phyloP scores from a whole-genome alignment of 1,140 invertebrate species.

The Bombyx mandarina region DNA sequence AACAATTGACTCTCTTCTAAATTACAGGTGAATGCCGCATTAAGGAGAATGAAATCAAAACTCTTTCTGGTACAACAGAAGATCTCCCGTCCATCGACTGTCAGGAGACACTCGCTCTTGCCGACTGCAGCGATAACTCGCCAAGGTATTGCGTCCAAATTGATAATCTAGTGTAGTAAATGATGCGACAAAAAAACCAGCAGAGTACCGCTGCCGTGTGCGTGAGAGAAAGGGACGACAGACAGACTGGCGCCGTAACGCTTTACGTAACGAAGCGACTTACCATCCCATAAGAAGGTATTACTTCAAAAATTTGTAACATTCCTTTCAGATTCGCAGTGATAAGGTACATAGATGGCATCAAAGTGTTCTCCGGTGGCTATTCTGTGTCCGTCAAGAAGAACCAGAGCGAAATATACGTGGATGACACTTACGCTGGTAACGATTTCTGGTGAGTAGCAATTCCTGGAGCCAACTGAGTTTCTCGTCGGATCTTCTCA shows the following conservation, averaged over 20 bases:
- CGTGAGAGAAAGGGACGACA: too few relatives aligned
- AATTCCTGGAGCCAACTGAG: too few relatives aligned
- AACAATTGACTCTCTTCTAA: not conserved
- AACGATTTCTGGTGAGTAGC: conserved; percentile 18
- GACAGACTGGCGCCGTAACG: too few relatives aligned
- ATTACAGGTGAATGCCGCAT: conserved; percentile 43
- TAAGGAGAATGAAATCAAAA: conserved; percentile 28
- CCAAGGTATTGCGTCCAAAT: conserved; percentile 15
- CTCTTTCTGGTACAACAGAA: conserved; percentile 30
- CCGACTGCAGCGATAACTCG: conserved; percentile 28
- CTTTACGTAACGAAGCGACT: too few relatives aligned
- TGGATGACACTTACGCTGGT: conserved; percentile 10
- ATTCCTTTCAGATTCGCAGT: conserved; percentile 35
- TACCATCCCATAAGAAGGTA: too few relatives aligned
- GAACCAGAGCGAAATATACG: not conserved
- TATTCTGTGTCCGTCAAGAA: conserved; percentile 7
- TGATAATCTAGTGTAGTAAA: too few relatives aligned
- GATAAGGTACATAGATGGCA: conserved; percentile 22
- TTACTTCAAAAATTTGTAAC: too few relatives aligned
- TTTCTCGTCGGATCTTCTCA: too few relatives aligned
- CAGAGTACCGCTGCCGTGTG: too few relatives aligned
- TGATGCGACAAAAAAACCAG: too few relatives aligned
- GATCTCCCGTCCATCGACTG: conserved; percentile 20
- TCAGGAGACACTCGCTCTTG: conserved; percentile 26
- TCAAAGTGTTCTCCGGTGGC: conserved; percentile 14